Conservation (phyloP, 2,113 vertebrate species). For the Ptilonorhynchus violaceus region DNA sequence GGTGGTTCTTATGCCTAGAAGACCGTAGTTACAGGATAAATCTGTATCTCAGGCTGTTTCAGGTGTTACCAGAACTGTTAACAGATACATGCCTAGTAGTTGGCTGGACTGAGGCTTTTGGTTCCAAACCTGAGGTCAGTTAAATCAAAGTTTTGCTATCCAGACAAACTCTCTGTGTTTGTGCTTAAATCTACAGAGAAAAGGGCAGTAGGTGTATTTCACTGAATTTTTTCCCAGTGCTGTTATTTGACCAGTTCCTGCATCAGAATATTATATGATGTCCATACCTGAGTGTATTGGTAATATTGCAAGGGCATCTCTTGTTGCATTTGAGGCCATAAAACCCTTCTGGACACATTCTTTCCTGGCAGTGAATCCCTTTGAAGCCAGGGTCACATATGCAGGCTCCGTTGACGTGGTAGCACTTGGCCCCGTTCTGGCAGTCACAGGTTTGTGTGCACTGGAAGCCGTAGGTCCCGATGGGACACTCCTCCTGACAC, state of each 20-base stretch:
- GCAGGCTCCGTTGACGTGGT: slow-evolving; percentile 89
- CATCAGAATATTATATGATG: accelerated
- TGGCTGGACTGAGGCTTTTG: not conserved
- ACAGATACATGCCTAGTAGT: not conserved
- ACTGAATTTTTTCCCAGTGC: not conserved
- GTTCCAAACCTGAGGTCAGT: not conserved
- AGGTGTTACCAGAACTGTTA: not conserved
- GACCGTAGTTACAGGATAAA: not conserved
- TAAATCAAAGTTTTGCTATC: not conserved
- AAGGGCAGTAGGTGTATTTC: not conserved
- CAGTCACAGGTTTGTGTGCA: slow-evolving; percentile 91
- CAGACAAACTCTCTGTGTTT: not conserved
- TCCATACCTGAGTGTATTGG: slow-evolving; percentile 88
- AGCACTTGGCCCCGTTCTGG: slow-evolving; percentile 92
- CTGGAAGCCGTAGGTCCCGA: slow-evolving; percentile 89
- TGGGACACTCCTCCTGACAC: slow-evolving; percentile 95
- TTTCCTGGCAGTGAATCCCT: slow-evolving; percentile 90
- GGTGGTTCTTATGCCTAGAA: not conserved
- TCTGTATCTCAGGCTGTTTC: not conserved
- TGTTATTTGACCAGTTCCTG: not conserved
- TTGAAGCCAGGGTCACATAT: slow-evolving; percentile 93
- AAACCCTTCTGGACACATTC: slow-evolving; percentile 89
- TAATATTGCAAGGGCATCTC: slow-evolving; percentile 87
- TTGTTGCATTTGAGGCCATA: slow-evolving; percentile 92
- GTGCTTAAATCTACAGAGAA: not conserved